A percentile compares a stretch with the other conserved stretches of the same genome.
Conservation (phyloP, 2,888 invertebrate species). For the Netelia inedita region DNA sequence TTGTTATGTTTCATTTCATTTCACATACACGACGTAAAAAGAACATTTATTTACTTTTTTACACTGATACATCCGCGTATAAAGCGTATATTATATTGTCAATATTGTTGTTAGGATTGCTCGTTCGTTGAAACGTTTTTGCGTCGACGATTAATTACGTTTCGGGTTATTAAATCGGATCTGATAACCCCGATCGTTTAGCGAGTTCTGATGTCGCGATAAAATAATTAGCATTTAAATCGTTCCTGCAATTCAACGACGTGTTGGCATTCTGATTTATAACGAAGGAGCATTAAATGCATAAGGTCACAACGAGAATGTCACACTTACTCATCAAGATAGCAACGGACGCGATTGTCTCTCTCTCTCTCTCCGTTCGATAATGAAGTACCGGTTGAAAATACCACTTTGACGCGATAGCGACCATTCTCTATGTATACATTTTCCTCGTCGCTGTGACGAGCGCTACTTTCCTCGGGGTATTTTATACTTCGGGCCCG, state of each 20-base stretch:
- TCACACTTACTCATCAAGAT: background rate
- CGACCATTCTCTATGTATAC: constrained; percentile 31
- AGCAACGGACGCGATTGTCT: background rate
- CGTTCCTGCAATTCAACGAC: background rate
- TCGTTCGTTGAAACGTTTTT: no score
- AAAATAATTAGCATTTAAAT: no score
- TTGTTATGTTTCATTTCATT: constrained; percentile 1
- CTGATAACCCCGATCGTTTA: no score
- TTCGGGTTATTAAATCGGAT: no score
- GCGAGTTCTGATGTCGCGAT: no score
- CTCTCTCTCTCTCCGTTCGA: constrained; percentile 70
- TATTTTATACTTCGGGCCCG: constrained; percentile 63
- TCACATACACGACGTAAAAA: background rate
- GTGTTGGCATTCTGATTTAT: background rate
- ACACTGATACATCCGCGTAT: no score
- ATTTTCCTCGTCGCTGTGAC: constrained; percentile 41
- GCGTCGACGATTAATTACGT: no score
- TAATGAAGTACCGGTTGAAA: constrained; percentile 76
- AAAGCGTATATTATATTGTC: no score
- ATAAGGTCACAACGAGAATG: background rate
- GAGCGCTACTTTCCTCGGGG: constrained; percentile 70
- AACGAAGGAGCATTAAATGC: background rate
- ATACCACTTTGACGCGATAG: constrained; percentile 66
- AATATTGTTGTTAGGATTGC: no score
- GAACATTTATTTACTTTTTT: background rate